A percentile compares a stretch with the other conserved stretches of the same genome.
These are phyloP conservation scores for Yponomeuta evonymella DNA, from an alignment of 2,888 invertebrate species.

Conservation along the genomic window DNA sequence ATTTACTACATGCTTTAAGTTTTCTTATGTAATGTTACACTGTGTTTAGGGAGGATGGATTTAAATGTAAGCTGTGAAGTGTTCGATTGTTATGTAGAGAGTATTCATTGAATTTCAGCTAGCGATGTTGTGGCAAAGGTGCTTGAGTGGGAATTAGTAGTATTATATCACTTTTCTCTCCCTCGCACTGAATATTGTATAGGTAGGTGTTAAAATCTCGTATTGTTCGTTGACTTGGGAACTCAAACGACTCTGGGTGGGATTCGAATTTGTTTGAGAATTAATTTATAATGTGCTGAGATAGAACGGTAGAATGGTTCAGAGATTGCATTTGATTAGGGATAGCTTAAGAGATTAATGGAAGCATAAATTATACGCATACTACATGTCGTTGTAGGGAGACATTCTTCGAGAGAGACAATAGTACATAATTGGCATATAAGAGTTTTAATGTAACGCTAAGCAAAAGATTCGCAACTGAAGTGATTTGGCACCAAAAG, in stretches of 20 bases:
- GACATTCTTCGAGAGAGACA: background rate
- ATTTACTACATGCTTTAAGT: slow-evolving; percentile 70
- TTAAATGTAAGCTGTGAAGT: slow-evolving; percentile 9
- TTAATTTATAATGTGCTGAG: background rate
- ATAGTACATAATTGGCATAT: background rate
- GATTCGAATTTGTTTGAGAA: too few species aligned
- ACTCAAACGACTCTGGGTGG: background rate
- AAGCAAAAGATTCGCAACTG: background rate
- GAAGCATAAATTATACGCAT: background rate
- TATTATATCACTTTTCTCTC: background rate
- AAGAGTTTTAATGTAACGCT: background rate
- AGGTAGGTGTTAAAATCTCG: background rate
- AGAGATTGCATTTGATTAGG: slow-evolving; percentile 10
- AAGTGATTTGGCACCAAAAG: background rate
- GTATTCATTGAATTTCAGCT: background rate
- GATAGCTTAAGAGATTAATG: background rate
- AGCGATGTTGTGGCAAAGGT: background rate
- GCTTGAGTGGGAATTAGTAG: background rate
- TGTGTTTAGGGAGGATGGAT: slow-evolving; percentile 9
- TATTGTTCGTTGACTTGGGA: background rate
- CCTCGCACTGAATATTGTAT: background rate
- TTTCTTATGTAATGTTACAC: slow-evolving; percentile 27
- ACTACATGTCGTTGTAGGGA: background rate
- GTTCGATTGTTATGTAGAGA: slow-evolving; percentile 9
- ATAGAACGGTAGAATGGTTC: background rate